Evolutionary conservation across 2,888 invertebrate genomes (phyloP).

Genomic region (Sinohyriopsis cumingii): DNA sequence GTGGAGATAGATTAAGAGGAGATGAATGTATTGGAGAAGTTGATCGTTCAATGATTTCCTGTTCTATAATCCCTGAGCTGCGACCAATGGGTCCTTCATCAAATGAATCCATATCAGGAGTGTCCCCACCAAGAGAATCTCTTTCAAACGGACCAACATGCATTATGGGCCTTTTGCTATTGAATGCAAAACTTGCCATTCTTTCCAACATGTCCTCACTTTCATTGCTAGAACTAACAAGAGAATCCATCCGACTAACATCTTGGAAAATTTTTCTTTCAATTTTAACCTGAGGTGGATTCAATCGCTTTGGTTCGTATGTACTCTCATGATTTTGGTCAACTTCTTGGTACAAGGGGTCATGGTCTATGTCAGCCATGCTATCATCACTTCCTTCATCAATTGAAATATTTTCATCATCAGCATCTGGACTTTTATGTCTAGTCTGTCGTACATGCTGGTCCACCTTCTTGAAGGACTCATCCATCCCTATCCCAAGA

Average conservation of each 20-base stretch:
- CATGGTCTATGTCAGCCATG: slow-evolving; percentile 53
- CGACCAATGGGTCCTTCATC: slow-evolving; percentile 17
- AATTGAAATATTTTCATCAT: slow-evolving; percentile 36
- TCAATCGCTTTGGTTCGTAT: slow-evolving; percentile 54
- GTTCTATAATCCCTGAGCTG: slow-evolving; percentile 19
- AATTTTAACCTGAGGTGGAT: slow-evolving; percentile 65
- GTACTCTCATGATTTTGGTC: slow-evolving; percentile 66
- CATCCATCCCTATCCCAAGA: slow-evolving; percentile 17
- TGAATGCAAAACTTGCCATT: slow-evolving; percentile 13
- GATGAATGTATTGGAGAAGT: slow-evolving; percentile 37
- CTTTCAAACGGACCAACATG: slow-evolving; percentile 34
- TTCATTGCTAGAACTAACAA: slow-evolving; percentile 64
- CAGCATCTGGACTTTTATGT: slow-evolving; percentile 15
- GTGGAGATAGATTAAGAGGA: slow-evolving; percentile 68
- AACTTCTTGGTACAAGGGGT: slow-evolving; percentile 63
- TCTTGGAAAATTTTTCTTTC: slow-evolving; percentile 66
- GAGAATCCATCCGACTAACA: slow-evolving; percentile 49
- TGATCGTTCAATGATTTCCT: slow-evolving; percentile 18
- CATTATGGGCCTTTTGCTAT: slow-evolving; percentile 28
- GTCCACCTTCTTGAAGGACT: slow-evolving; percentile 9
- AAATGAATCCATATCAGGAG: not conserved
- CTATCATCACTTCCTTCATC: slow-evolving; percentile 50
- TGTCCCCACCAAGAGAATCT: slow-evolving; percentile 9
- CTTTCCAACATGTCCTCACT: slow-evolving; percentile 57
- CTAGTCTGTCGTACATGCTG: slow-evolving; percentile 16